A percentile compares a stretch with the other conserved stretches of the same genome.
Evolutionary conservation across 2,113 vertebrate species (phyloP).

Genomic region (Brachyhypopomus occidentalis): DNA sequence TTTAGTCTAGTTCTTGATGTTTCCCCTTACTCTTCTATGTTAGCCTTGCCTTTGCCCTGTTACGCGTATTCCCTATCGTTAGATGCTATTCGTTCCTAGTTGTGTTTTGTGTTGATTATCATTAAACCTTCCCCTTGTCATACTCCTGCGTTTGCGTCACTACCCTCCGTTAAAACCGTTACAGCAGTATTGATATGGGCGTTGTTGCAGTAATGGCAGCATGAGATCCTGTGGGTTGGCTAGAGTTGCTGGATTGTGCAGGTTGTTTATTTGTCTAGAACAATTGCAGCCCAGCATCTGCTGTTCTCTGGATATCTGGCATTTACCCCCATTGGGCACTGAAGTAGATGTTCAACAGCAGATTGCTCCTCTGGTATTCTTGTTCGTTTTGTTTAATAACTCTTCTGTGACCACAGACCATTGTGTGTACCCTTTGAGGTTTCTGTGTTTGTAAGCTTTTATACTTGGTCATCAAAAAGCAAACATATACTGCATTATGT

Average conservation of each 20-base stretch:
- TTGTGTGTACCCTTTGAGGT: neutral
- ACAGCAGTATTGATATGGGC: neutral
- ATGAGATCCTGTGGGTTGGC: neutral
- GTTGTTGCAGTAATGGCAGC: neutral
- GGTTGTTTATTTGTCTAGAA: slow-evolving; percentile 5
- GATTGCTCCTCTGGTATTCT: neutral
- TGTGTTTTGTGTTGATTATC: no score
- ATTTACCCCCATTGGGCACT: slow-evolving; percentile 3
- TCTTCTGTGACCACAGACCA: neutral
- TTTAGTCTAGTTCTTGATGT: no score
- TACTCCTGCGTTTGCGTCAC: no score
- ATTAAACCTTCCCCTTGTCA: no score
- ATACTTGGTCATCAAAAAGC: neutral
- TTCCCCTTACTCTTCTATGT: no score
- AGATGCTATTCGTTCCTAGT: no score
- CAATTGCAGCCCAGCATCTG: neutral
- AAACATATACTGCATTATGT: neutral
- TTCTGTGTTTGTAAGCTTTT: neutral
- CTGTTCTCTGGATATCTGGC: slow-evolving; percentile 5
- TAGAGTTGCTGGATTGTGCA: neutral
- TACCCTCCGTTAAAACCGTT: no score
- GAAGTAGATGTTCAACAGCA: neutral
- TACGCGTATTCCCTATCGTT: no score
- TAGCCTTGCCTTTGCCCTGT: no score
- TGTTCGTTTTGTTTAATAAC: neutral